These are phyloP conservation scores for Phainopepla nitens DNA, from an alignment of 2,113 vertebrate genomes.

Conservation along the genomic window DNA sequence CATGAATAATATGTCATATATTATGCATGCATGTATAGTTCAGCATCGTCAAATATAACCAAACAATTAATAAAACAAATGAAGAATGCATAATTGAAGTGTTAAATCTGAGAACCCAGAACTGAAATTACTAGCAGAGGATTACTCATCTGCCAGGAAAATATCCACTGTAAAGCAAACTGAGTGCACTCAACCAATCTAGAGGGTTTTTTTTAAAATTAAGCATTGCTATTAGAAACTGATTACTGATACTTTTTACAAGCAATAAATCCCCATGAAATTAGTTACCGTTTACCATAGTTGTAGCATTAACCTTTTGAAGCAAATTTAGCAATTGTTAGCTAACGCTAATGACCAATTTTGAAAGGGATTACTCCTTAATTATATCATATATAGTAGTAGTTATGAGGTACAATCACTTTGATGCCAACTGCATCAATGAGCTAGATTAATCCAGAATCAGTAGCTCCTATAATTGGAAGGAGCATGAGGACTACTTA, in stretches of 20 bases:
- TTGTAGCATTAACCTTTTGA: constrained; percentile 39
- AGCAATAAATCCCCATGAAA: constrained; percentile 62
- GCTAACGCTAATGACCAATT: constrained; percentile 43
- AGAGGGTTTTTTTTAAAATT: background rate
- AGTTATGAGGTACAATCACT: constrained; percentile 3
- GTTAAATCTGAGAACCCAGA: constrained; percentile 22
- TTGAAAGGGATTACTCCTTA: constrained; percentile 42
- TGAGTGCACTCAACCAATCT: constrained; percentile 14
- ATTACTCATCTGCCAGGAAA: constrained; percentile 26
- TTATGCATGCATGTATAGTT: constrained; percentile 56
- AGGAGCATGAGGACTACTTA: background rate
- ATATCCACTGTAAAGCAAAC: constrained; percentile 38
- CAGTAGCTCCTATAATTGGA: background rate
- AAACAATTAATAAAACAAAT: constrained; percentile 65
- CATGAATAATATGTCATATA: constrained; percentile 50
- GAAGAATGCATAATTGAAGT: constrained; percentile 44
- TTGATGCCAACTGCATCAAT: constrained; percentile 25
- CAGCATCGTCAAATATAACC: constrained; percentile 39
- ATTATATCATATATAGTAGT: background rate
- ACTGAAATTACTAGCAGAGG: constrained; percentile 12
- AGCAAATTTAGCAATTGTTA: constrained; percentile 42
- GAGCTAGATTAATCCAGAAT: constrained; percentile 14
- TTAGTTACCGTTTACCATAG: constrained; percentile 23
- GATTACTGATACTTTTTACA: constrained; percentile 39
- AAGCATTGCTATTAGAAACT: constrained; percentile 53